Evolutionary conservation across 2,888 invertebrate species (phyloP), one percentile per base, ranked within the genome.

Genomic region (Nesidiocoris tenuis): DNA sequence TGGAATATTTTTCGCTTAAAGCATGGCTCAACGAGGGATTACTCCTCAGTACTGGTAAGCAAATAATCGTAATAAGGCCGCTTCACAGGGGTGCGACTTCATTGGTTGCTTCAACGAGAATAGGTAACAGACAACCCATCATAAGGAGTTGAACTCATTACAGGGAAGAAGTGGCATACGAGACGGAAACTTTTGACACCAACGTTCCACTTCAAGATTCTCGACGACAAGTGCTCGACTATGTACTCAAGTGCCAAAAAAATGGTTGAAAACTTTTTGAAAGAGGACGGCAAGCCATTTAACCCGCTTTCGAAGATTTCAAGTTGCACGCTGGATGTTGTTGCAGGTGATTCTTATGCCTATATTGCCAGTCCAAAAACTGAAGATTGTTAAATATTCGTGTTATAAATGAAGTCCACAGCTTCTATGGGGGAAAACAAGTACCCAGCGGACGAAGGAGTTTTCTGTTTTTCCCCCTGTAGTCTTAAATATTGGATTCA

Each of bases 161-260:
- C 77, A 74, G 77, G 77, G 2, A 19, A 55, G 19, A 77, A 77
- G 68, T 77, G 77, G 77, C 77, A 68, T 23, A 39, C 57, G n/a
- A 23, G 74, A 19, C 59, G 77, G 24, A 77, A 77, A 63, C 59
- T 75, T 16, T 56, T 77, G 12, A 77, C 77, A 1, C 77, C 77
- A 0, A 74, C 77, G 2, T 77, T 77, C 56, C 77, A 77, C 61
- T 77, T 77, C 56, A 77, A 74, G 61, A 77, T 77, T 17, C 70
- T 77, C 25, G 68, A 77, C 18, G 74, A 67, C 19, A 75, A 77
- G 21, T 3, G 65, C 7, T 2, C 9, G 3, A 61, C 55, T 3
- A 66, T 77, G 22, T 67, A 75, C 39, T 23, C 12, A 3, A 63
- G 66, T 18, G 56, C 77, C 61, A 23, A 61, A 61, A 75, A 55